Conservation (phyloP, 2,888 invertebrate genomes). For the Endotricha flammealis region DNA sequence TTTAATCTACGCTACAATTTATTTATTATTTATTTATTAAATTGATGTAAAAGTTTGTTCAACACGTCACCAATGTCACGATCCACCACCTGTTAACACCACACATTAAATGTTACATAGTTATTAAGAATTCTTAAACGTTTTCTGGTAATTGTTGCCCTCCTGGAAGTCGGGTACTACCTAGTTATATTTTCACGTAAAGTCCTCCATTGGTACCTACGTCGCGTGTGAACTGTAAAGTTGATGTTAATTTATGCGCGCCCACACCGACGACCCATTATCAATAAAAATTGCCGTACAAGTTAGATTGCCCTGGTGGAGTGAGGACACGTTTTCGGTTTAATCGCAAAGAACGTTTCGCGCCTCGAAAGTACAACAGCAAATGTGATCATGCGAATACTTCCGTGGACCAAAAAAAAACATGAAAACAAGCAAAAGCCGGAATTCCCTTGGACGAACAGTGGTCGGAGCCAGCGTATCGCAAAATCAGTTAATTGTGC, state of each 20-base stretch:
- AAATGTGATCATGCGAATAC: slow-evolving; percentile 15
- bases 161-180: too few species aligned
- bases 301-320: slow-evolving; percentile 17
- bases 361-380: slow-evolving; percentile 7
- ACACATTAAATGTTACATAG: too few species aligned
- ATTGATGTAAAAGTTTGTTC: too few species aligned
- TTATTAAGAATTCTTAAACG: too few species aligned
- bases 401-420: slow-evolving; percentile 28
- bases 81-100: too few species aligned
- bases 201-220: slow-evolving; percentile 1
- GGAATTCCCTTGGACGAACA: slow-evolving; percentile 38
- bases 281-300: slow-evolving; percentile 29
- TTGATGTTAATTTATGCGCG: slow-evolving; percentile 39
- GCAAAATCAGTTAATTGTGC: slow-evolving; percentile 43
- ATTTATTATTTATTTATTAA: too few species aligned
- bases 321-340: slow-evolving; percentile 19
- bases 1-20: too few species aligned
- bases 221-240: slow-evolving; percentile 19
- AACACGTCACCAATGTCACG: too few species aligned
- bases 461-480: slow-evolving; percentile 19
- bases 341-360: slow-evolving; percentile 9
- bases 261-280: slow-evolving; percentile 31
- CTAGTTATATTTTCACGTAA: too few species aligned
- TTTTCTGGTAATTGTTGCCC: too few species aligned
- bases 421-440: slow-evolving; percentile 34